These are phyloP conservation scores for Cherax destructor DNA, from an alignment of 1,140 invertebrate genomes.

Conservation along the genomic window DNA sequence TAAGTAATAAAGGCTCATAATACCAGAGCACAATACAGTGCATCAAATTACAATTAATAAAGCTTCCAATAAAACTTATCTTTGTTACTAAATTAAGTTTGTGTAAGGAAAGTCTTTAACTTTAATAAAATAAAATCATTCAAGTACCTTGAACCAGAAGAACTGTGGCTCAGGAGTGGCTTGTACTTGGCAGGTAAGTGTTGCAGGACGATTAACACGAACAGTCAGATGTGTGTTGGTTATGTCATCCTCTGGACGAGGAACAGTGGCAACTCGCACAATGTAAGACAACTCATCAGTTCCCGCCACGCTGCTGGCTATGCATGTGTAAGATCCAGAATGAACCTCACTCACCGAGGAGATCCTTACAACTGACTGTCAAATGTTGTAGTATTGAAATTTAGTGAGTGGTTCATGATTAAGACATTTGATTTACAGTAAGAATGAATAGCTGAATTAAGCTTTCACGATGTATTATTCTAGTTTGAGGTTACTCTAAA, in stretches of 20 bases:
- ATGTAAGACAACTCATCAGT: conserved; percentile 40
- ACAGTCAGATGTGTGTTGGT: conserved; percentile 6
- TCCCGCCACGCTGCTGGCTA: conserved; percentile 75
- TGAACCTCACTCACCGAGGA: conserved; percentile 71
- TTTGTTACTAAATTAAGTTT: not conserved
- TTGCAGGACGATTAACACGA: conserved; percentile 39
- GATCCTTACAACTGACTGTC: conserved; percentile 32
- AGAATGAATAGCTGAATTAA: not conserved
- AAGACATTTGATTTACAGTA: not conserved
- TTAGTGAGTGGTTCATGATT: not conserved
- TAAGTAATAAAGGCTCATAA: no score
- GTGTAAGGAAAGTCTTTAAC: not conserved
- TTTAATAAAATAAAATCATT: not conserved
- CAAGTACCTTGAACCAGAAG: conserved; percentile 54
- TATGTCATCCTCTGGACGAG: conserved; percentile 9
- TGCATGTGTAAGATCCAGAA: conserved; percentile 77
- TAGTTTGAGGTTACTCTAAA: not conserved
- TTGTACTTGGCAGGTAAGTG: conserved; percentile 35
- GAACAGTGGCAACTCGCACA: conserved; percentile 37
- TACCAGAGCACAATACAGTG: not conserved
- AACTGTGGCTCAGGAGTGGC: conserved; percentile 49
- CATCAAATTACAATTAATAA: not conserved
- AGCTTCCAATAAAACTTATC: not conserved
- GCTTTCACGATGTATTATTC: not conserved
- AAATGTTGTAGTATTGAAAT: not conserved